These are phyloP conservation scores for Aramus guarauna DNA, from an alignment of 2,113 vertebrate species.

Conservation along the genomic window DNA sequence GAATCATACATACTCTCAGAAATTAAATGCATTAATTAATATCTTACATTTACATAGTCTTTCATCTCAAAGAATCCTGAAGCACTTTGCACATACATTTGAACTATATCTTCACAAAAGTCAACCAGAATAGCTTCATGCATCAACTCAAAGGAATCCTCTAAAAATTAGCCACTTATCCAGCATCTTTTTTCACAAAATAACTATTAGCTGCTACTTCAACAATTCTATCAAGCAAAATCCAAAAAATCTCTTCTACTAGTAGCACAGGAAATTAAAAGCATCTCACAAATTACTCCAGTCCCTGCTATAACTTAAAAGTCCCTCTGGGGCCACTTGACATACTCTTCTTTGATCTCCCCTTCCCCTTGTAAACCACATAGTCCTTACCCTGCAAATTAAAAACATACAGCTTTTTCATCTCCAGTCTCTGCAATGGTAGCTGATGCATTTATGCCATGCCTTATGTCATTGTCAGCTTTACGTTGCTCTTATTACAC, in stretches of 20 bases:
- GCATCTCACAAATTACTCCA: constrained; percentile 18
- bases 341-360: constrained; percentile 33
- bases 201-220: neutral
- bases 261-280: constrained; percentile 49
- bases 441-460: neutral
- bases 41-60: neutral
- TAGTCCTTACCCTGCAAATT: neutral
- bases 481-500: neutral
- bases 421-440: neutral
- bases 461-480: neutral
- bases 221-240: neutral
- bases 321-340: neutral
- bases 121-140: neutral
- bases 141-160: neutral
- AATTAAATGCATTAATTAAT: neutral
- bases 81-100: neutral
- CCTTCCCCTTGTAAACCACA: neutral
- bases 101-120: neutral
- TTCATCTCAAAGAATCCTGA: neutral
- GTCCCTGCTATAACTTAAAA: neutral
- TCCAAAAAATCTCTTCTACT: neutral
- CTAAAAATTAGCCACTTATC: neutral
- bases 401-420: constrained; percentile 10
- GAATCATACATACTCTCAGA: neutral
- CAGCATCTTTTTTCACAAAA: neutral